A percentile compares a stretch with the other conserved stretches of the same genome.
These are phyloP conservation scores for Phrynocephalus vlangalii DNA, from an alignment of 2,797 vertebrate genomes.

Conservation along the genomic window DNA sequence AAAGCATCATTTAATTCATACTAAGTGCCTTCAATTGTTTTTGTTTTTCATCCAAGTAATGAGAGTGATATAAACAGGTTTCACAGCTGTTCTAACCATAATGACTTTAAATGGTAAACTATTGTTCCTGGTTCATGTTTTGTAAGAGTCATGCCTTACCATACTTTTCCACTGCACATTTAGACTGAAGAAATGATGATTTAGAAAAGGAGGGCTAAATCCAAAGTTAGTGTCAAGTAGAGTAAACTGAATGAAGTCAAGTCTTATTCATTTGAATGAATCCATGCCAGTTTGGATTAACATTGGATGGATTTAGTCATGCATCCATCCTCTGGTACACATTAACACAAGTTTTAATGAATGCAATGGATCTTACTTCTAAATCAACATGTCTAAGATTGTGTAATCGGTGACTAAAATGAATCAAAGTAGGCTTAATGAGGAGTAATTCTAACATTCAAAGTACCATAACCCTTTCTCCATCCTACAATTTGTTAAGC, in stretches of 20 bases:
- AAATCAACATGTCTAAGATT: neutral
- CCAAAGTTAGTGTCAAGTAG: no score
- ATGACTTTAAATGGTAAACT: no score
- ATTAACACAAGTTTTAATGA: neutral
- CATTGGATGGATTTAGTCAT: neutral
- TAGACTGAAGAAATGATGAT: no score
- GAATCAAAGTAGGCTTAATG: slow-evolving; percentile 40
- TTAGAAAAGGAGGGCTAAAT: no score
- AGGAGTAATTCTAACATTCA: slow-evolving; percentile 10
- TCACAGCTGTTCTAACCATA: no score
- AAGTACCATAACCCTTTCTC: slow-evolving; percentile 21
- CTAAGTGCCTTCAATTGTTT: neutral
- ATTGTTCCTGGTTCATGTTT: neutral
- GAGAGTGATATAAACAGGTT: neutral
- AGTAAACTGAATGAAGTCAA: no score
- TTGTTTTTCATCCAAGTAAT: neutral
- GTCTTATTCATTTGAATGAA: no score
- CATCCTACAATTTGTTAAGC: no score
- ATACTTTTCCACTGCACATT: neutral
- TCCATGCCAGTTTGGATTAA: no score
- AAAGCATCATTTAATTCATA: neutral
- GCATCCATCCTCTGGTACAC: neutral
- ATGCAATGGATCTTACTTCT: neutral
- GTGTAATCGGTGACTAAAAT: neutral
- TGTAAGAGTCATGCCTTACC: neutral